Evolutionary conservation across 2,888 invertebrate genomes (phyloP).

Genomic region (Papilio gigon): DNA sequence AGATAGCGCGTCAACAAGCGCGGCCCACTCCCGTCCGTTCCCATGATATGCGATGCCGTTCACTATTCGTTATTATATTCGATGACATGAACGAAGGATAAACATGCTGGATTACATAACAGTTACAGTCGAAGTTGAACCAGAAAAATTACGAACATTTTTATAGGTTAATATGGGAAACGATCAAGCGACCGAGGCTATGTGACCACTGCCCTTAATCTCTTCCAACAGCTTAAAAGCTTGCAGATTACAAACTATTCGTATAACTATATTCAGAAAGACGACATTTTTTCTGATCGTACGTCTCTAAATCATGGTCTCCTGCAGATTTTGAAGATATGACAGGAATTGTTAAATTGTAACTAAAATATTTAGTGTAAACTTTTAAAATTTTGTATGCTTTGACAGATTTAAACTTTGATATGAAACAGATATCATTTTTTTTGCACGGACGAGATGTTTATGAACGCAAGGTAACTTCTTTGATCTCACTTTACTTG

Average conservation of each 20-base stretch:
- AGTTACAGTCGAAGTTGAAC: slow-evolving; percentile 49
- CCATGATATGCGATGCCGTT: slow-evolving; percentile 80
- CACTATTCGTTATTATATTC: slow-evolving; percentile 78
- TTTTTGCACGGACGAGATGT: slow-evolving; percentile 73
- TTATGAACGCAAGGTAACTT: slow-evolving; percentile 72
- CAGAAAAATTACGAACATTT: slow-evolving; percentile 48
- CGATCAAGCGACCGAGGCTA: neutral
- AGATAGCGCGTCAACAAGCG: slow-evolving; percentile 78
- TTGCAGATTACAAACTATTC: too few species aligned
- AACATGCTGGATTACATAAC: slow-evolving; percentile 52
- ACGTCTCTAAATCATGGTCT: too few species aligned
- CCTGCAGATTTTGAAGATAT: too few species aligned
- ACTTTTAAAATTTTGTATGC: slow-evolving; percentile 50
- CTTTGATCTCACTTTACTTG: slow-evolving; percentile 75
- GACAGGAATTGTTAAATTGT: neutral
- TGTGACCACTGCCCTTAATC: too few species aligned
- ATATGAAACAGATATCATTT: slow-evolving; percentile 77
- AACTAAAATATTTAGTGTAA: neutral
- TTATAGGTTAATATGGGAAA: neutral
- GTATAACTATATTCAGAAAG: too few species aligned
- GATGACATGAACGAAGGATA: slow-evolving; percentile 77
- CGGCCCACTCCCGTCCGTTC: slow-evolving; percentile 75
- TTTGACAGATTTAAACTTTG: slow-evolving; percentile 62
- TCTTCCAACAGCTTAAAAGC: too few species aligned
- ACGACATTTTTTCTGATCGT: too few species aligned